A percentile compares a stretch with the other conserved stretches of the same genome.
Evolutionary conservation across 2,888 invertebrate genomes (phyloP).

Genomic region (Zygogramma bicolorata): DNA sequence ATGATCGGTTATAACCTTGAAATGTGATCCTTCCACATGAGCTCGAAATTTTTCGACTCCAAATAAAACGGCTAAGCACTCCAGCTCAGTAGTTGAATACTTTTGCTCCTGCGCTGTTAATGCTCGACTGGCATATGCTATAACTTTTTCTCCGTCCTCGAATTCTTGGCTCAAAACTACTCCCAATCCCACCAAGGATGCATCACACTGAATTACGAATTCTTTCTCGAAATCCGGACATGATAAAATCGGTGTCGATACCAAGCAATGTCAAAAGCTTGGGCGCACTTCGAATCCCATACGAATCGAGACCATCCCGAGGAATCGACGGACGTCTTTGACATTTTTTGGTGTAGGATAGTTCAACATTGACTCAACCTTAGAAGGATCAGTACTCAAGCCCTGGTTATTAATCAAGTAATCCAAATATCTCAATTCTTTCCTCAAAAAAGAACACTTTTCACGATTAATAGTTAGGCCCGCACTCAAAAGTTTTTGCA

Average conservation of each 20-base stretch:
- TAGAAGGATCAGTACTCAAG: not conserved
- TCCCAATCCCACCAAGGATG: constrained; percentile 27
- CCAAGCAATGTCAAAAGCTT: constrained; percentile 9
- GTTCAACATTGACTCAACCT: constrained; percentile 1
- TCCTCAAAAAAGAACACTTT: constrained; percentile 32
- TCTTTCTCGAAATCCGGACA: constrained; percentile 39
- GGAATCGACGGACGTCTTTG: not conserved
- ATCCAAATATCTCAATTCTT: constrained; percentile 36
- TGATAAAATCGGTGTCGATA: constrained; percentile 17
- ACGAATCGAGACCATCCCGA: not conserved
- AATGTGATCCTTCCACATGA: not conserved
- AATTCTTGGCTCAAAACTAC: constrained; percentile 28
- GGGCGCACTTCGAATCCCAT: not conserved
- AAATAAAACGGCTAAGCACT: not conserved
- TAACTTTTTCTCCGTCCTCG: constrained; percentile 40
- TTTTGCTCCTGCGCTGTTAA: constrained; percentile 39
- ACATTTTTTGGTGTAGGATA: not conserved
- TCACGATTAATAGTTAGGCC: not conserved
- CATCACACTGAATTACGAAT: constrained; percentile 48
- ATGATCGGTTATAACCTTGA: constrained; percentile 37
- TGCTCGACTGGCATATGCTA: constrained; percentile 38
- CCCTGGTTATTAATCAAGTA: constrained; percentile 12
- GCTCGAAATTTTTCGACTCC: not conserved
- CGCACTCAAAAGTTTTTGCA: not conserved
- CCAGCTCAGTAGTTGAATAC: constrained; percentile 28